Percentiles rank a stretch among this genome's conserved stretches.
These are phyloP conservation scores for Lasioglossum marginatum DNA, from an alignment of 2,888 invertebrate species.

Conservation along the genomic window DNA sequence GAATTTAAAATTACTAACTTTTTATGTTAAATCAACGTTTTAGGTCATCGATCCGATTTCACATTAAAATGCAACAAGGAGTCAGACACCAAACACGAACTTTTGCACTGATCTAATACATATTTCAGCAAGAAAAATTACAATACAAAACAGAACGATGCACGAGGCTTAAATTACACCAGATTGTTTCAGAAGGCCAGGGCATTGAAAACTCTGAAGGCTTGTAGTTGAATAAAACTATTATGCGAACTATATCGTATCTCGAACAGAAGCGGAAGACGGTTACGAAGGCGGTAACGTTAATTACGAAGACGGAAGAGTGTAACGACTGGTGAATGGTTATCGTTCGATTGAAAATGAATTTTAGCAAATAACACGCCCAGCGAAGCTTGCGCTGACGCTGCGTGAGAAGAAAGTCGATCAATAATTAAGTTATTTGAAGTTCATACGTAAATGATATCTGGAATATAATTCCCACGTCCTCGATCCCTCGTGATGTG, in stretches of 20 bases:
- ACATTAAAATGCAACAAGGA: neutral
- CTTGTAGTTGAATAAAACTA: neutral
- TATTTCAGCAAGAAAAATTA: neutral
- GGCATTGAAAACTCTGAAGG: neutral
- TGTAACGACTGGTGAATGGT: neutral
- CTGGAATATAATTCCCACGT: constrained; percentile 22
- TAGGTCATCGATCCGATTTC: neutral
- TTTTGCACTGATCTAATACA: neutral
- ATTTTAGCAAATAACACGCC: neutral
- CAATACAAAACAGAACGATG: neutral
- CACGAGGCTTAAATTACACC: neutral
- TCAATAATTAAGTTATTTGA: constrained; percentile 36
- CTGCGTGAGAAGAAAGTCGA: constrained; percentile 8
- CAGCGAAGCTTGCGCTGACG: neutral
- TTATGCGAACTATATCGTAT: neutral
- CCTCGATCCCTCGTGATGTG: neutral
- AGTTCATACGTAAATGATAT: constrained; percentile 30
- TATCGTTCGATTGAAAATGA: constrained; percentile 23
- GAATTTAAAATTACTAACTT: neutral
- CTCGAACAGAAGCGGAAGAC: too few relatives aligned
- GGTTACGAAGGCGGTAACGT: too few relatives aligned
- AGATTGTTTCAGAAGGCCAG: neutral
- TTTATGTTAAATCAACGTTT: neutral
- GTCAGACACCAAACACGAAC: neutral
- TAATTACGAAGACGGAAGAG: too few relatives aligned